Evolutionary conservation across 2,113 vertebrate genomes (phyloP).

Genomic region (Pelobates fuscus): DNA sequence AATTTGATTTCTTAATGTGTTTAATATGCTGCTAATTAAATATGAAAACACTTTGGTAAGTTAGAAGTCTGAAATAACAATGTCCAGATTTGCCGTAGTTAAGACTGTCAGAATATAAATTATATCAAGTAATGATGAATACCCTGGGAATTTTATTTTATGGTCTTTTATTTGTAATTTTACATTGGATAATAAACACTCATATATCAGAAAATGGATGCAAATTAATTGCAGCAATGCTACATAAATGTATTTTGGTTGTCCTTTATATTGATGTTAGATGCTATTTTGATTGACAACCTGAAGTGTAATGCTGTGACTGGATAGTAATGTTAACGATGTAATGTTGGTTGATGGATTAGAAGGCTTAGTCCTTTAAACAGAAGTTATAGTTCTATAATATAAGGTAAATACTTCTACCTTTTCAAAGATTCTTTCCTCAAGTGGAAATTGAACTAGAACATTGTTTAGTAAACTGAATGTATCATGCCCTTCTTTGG

Average conservation of each 20-base stretch:
- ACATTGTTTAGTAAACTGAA: no score
- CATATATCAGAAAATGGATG: background rate
- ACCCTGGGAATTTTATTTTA: background rate
- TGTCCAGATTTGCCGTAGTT: conserved; percentile 33
- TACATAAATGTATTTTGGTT: background rate
- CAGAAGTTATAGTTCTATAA: no score
- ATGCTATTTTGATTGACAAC: no score
- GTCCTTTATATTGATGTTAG: no score
- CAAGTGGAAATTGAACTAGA: no score
- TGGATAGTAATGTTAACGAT: no score
- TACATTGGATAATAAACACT: background rate
- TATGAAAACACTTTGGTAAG: conserved; percentile 33
- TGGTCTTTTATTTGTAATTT: background rate
- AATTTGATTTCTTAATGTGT: conserved; percentile 1
- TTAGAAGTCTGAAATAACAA: conserved; percentile 32
- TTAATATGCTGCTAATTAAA: conserved; percentile 39
- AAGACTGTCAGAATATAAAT: conserved; percentile 21
- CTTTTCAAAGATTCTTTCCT: no score
- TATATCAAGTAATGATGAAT: background rate
- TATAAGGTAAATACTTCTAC: no score
- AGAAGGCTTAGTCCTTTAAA: no score
- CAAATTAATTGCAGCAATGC: background rate
- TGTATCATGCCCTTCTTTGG: no score
- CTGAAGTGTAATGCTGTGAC: no score
- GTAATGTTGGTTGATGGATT: no score